These are phyloP conservation scores for Galeopsomyia nigrocyanea DNA, from an alignment of 2,888 invertebrate species.

Conservation along the genomic window DNA sequence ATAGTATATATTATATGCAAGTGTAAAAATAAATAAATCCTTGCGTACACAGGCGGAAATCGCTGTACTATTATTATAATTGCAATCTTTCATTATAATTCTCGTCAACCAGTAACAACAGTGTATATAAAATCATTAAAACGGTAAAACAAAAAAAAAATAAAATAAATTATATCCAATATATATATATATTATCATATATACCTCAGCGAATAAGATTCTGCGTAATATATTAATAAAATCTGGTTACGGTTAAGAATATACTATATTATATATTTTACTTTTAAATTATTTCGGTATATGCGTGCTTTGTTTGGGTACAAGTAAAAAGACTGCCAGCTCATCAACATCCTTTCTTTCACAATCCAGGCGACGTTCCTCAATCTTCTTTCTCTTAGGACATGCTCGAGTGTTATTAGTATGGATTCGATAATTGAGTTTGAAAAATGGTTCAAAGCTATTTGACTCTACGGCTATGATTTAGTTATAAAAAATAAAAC, in stretches of 20 bases:
- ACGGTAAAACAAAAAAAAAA: conserved; percentile 67
- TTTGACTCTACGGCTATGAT: too few relatives aligned
- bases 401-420: conserved; percentile 4
- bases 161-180: conserved; percentile 67
- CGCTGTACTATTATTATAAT: conserved; percentile 48
- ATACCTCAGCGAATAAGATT: conserved; percentile 59
- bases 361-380: not conserved
- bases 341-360: conserved; percentile 13
- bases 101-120: conserved; percentile 64
- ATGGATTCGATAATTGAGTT: too few relatives aligned
- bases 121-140: conserved; percentile 67
- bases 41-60: conserved; percentile 44
- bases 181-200: conserved; percentile 55
- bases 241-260: conserved; percentile 59
- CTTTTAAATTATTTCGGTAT: conserved; percentile 58
- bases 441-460: too few relatives aligned
- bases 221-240: conserved; percentile 66
- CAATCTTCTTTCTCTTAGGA: conserved; percentile 15
- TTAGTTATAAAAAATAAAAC: too few relatives aligned
- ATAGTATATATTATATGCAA: conserved; percentile 40
- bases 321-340: conserved; percentile 56
- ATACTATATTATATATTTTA: conserved; percentile 51
- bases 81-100: conserved; percentile 51
- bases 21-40: conserved; percentile 52
- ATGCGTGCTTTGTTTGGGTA: conserved; percentile 54